A percentile compares a stretch with the other conserved stretches of the same genome.
Evolutionary conservation across 2,797 vertebrate genomes (phyloP).

Genomic region (Pipistrellus pygmaeus): DNA sequence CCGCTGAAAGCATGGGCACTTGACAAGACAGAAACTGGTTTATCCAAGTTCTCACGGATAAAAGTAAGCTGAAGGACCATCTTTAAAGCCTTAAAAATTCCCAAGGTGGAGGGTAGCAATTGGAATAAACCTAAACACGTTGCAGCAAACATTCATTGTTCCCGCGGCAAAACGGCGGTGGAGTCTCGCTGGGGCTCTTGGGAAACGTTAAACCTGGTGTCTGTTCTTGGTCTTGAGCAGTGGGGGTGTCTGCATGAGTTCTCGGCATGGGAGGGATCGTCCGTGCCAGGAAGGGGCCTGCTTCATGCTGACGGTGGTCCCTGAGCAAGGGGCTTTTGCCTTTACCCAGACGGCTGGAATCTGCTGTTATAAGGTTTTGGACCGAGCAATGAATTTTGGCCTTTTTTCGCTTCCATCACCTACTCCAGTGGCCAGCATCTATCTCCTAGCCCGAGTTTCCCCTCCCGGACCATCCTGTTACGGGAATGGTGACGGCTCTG

Average conservation of each 20-base stretch:
- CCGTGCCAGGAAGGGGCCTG: background rate
- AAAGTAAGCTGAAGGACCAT: background rate
- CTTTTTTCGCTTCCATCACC: background rate
- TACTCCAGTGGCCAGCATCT: background rate
- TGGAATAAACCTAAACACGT: background rate
- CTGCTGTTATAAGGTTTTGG: background rate
- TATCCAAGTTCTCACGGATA: background rate
- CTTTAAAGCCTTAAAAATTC: background rate
- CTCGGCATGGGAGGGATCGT: background rate
- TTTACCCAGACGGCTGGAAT: background rate
- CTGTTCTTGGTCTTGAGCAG: background rate
- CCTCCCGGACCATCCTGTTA: background rate
- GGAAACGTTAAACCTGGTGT: background rate
- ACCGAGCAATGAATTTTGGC: background rate
- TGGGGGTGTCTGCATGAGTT: background rate
- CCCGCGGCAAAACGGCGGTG: background rate
- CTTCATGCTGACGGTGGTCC: background rate
- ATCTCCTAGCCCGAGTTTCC: background rate
- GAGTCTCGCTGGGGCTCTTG: background rate
- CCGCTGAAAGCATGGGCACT: rapidly evolving
- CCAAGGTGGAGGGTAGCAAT: background rate
- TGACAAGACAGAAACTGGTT: background rate
- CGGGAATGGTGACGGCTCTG: background rate
- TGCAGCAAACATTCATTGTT: background rate
- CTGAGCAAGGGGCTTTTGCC: background rate